These are phyloP conservation scores for Oscheius sp. DNA, from an alignment of 1,140 invertebrate species.

Conservation along the genomic window DNA sequence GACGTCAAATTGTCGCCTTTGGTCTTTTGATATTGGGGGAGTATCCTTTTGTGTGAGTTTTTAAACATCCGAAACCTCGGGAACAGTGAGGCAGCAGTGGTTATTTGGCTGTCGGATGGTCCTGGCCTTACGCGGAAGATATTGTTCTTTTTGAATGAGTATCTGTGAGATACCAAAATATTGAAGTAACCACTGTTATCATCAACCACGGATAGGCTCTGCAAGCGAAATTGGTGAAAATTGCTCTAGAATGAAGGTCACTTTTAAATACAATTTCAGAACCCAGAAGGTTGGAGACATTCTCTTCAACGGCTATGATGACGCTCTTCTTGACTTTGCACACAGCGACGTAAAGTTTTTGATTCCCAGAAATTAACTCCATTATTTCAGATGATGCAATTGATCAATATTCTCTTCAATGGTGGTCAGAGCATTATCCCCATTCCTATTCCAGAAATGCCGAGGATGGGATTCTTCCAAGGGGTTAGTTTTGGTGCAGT, in stretches of 20 bases:
- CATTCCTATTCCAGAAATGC: slow-evolving; percentile 30
- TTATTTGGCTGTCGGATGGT: too few relatives aligned
- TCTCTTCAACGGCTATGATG: slow-evolving; percentile 31
- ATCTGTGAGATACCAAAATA: not conserved
- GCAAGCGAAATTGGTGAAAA: not conserved
- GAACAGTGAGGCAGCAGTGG: too few relatives aligned
- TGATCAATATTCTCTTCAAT: not conserved
- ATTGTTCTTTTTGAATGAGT: not conserved
- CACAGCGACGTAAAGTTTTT: slow-evolving; percentile 4
- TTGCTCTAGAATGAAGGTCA: too few relatives aligned
- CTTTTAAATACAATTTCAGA: slow-evolving; percentile 20
- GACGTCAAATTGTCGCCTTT: not conserved
- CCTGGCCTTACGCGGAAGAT: too few relatives aligned
- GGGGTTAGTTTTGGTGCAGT: slow-evolving; percentile 3
- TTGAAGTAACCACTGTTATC: too few relatives aligned
- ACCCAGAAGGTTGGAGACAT: slow-evolving; percentile 22
- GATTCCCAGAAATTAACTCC: too few relatives aligned
- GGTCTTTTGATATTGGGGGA: slow-evolving; percentile 18
- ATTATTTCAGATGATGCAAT: slow-evolving; percentile 5
- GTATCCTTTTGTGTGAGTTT: slow-evolving; percentile 28
- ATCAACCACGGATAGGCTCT: too few relatives aligned
- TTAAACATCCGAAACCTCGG: too few relatives aligned
- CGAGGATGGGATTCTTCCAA: slow-evolving; percentile 30
- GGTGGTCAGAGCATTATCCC: slow-evolving; percentile 23
- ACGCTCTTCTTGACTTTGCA: slow-evolving; percentile 20